phyloP scores from a whole-genome alignment of 1,140 invertebrate genomes.

The Brachionus plicatilis region DNA sequence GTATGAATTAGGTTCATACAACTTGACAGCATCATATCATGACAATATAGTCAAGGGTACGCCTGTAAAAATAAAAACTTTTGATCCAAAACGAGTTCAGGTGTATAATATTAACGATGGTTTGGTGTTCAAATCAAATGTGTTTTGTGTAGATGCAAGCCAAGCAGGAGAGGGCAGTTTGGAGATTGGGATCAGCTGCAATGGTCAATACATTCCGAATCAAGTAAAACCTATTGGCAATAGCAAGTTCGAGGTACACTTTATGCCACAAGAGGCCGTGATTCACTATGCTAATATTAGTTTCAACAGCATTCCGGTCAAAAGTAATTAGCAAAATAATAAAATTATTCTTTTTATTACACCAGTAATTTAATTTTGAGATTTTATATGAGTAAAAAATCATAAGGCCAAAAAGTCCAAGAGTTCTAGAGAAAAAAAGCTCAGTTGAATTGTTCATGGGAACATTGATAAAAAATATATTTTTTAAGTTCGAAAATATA shows the following conservation, averaged over 20 bases:
- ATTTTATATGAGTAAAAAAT: background rate
- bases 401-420: too few species aligned
- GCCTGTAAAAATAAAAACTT: conserved; percentile 84
- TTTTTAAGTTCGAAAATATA: too few species aligned
- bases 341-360: conserved; percentile 42
- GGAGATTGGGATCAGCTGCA: conserved; percentile 88
- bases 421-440: too few species aligned
- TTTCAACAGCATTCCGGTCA: conserved; percentile 94
- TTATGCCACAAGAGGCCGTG: conserved; percentile 82
- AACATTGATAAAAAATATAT: too few species aligned
- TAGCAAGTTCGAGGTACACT: conserved; percentile 88
- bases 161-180: conserved; percentile 94
- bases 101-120: conserved; percentile 75
- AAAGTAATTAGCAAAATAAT: conserved; percentile 58
- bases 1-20: conserved; percentile 74
- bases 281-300: conserved; percentile 91
- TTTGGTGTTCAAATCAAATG: conserved; percentile 80
- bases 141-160: conserved; percentile 88
- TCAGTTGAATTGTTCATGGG: too few species aligned
- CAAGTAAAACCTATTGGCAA: conserved; percentile 92
- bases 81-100: conserved; percentile 78
- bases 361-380: background rate
- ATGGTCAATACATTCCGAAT: conserved; percentile 87
- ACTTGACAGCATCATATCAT: conserved; percentile 81
- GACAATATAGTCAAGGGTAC: conserved; percentile 80